These are phyloP conservation scores for Lithobates pipiens DNA, from an alignment of 2,797 vertebrate genomes.

Conservation along the genomic window DNA sequence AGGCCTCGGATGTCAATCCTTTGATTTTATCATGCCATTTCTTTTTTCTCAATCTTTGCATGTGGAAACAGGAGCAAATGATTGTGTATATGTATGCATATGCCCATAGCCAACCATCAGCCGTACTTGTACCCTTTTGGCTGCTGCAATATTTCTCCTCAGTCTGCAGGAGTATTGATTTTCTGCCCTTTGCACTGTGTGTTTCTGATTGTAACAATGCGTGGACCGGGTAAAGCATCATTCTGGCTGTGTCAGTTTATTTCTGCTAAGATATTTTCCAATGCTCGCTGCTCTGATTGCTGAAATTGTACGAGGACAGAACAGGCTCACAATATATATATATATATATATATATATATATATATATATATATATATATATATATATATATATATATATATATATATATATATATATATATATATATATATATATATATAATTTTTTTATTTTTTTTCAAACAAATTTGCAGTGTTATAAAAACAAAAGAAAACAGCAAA, in stretches of 20 bases:
- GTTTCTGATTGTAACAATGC: conserved; percentile 33
- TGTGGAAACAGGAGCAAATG: not conserved
- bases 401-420: too few species aligned
- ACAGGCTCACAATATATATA: conserved; percentile 3
- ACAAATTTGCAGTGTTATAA: not conserved
- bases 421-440: too few species aligned
- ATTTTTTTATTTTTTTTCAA: not conserved
- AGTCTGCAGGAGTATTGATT: conserved; percentile 37
- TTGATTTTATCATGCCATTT: too few species aligned
- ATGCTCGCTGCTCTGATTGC: conserved; percentile 7
- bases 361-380: too few species aligned
- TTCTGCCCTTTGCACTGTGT: conserved; percentile 28
- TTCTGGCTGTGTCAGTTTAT: conserved; percentile 19
- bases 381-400: too few species aligned
- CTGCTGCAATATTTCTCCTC: conserved; percentile 10
- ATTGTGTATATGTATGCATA: not conserved
- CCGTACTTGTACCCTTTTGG: not conserved
- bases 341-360: too few species aligned
- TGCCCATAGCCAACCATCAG: not conserved
- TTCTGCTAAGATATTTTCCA: conserved; percentile 28
- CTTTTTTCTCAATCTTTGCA: not conserved
- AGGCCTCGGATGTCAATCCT: not conserved
- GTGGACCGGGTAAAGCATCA: conserved; percentile 7
- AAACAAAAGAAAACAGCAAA: not conserved
- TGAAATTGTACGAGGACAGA: not conserved